Evolutionary conservation across 1,140 invertebrate genomes (phyloP).

Genomic region (Brachystomella parvula): DNA sequence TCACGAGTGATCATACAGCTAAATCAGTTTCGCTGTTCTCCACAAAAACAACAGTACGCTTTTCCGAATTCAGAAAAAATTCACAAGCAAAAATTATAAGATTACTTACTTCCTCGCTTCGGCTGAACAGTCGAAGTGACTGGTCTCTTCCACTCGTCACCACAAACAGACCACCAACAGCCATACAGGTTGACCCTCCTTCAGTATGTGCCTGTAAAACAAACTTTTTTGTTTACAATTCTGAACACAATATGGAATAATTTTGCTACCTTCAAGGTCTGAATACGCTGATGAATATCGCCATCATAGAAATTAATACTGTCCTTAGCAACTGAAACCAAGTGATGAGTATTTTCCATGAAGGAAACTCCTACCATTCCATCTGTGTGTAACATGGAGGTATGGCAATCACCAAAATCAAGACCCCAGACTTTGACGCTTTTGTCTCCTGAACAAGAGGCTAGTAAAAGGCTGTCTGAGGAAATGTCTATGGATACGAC

Average conservation of each 20-base stretch:
- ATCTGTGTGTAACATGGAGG: conserved; percentile 54
- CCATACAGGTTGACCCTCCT: conserved; percentile 36
- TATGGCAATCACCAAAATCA: conserved; percentile 95
- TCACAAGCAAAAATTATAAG: background rate
- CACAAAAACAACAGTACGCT: background rate
- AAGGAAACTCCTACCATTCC: conserved; percentile 30
- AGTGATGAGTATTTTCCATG: conserved; percentile 32
- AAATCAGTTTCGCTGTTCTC: no score
- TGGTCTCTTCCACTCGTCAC: conserved; percentile 81
- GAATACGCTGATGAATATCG: conserved; percentile 82
- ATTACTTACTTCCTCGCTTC: conserved; percentile 60
- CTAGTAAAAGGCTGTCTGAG: conserved; percentile 78
- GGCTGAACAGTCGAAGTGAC: conserved; percentile 76
- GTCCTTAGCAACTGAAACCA: conserved; percentile 33
- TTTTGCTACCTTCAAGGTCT: conserved; percentile 66
- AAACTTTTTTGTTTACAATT: conserved; percentile 7
- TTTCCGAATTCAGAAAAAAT: background rate
- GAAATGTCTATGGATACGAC: conserved; percentile 91
- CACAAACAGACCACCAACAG: conserved; percentile 66
- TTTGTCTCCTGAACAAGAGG: conserved; percentile 88
- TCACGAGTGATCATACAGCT: no score
- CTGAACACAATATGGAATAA: background rate
- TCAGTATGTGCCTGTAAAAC: conserved; percentile 30
- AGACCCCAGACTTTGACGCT: conserved; percentile 97
- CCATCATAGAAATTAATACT: conserved; percentile 76